Percentiles rank a stretch among this genome's conserved stretches.
These are phyloP conservation scores for Hesperophylax magnus DNA, from an alignment of 1,140 invertebrate genomes.

Conservation along the genomic window DNA sequence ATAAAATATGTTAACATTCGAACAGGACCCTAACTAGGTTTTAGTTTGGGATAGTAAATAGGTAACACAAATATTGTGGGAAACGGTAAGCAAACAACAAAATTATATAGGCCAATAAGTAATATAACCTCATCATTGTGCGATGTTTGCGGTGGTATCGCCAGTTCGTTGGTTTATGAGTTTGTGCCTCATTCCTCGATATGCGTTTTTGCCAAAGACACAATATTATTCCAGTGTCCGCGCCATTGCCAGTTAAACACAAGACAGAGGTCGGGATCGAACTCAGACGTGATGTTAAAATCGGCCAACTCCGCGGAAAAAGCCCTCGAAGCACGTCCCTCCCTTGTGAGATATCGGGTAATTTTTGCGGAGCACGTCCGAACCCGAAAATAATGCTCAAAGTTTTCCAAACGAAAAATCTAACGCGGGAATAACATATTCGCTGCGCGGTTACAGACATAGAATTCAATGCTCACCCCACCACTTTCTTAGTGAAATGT, in stretches of 20 bases:
- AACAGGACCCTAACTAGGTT: no score
- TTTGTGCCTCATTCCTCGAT: not conserved
- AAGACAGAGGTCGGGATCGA: conserved; percentile 22
- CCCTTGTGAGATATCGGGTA: conserved; percentile 43
- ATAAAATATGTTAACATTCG: no score
- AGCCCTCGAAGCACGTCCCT: conserved; percentile 33
- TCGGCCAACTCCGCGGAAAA: conserved; percentile 38
- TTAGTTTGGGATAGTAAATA: no score
- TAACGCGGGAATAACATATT: conserved; percentile 55
- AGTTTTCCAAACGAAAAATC: conserved; percentile 50
- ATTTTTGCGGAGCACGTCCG: conserved; percentile 55
- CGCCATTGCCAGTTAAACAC: conserved; percentile 18
- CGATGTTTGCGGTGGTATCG: no score
- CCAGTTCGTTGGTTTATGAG: not conserved
- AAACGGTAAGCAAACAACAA: no score
- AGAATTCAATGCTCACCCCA: conserved; percentile 18
- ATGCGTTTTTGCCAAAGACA: not conserved
- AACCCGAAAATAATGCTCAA: conserved; percentile 57
- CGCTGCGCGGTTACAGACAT: conserved; percentile 45
- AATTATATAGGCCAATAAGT: no score
- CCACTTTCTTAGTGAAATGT: conserved; percentile 4
- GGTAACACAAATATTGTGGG: no score
- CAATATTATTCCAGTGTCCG: conserved; percentile 34
- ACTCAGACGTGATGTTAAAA: conserved; percentile 44
- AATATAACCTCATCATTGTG: no score